Evolutionary conservation across 2,888 invertebrate genomes (phyloP).

Genomic region (Leptopilina drosophilae): DNA sequence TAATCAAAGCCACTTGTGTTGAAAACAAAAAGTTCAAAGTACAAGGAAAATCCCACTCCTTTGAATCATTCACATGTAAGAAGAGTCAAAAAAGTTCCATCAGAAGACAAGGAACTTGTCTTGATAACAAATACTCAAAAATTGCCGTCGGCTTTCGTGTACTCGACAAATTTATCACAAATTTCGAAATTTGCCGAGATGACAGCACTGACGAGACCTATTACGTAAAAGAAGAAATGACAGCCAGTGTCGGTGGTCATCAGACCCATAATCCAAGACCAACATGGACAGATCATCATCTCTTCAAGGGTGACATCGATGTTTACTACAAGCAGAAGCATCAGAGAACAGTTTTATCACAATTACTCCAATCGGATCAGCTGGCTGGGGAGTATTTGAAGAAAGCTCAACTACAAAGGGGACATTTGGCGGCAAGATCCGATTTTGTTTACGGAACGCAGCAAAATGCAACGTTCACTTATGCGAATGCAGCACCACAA

Average conservation of each 20-base stretch:
- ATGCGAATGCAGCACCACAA: constrained; percentile 83
- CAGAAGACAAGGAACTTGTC: constrained; percentile 1
- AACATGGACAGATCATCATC: background rate
- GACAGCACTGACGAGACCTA: constrained; percentile 5
- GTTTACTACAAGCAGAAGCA: background rate
- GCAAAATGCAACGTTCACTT: constrained; percentile 81
- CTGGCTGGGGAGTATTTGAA: constrained; percentile 78
- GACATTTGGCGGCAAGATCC: constrained; percentile 82
- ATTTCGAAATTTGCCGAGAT: constrained; percentile 25
- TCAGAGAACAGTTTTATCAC: background rate
- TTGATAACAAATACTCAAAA: background rate
- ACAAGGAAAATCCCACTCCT: background rate
- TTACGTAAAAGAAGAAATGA: constrained; percentile 6
- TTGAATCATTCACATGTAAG: background rate
- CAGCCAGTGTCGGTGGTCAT: background rate
- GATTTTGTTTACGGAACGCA: constrained; percentile 82
- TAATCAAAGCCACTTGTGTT: constrained; percentile 9
- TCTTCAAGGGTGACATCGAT: background rate
- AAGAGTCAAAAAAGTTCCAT: background rate
- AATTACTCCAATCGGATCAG: constrained; percentile 65
- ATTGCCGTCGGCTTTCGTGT: background rate
- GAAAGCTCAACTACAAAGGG: constrained; percentile 75
- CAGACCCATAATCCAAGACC: background rate
- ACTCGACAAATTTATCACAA: background rate
- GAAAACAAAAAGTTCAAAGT: background rate